Percentiles rank a stretch among this genome's conserved stretches.
phyloP scores from a whole-genome alignment of 1,140 invertebrate genomes.

The Cherax destructor region DNA sequence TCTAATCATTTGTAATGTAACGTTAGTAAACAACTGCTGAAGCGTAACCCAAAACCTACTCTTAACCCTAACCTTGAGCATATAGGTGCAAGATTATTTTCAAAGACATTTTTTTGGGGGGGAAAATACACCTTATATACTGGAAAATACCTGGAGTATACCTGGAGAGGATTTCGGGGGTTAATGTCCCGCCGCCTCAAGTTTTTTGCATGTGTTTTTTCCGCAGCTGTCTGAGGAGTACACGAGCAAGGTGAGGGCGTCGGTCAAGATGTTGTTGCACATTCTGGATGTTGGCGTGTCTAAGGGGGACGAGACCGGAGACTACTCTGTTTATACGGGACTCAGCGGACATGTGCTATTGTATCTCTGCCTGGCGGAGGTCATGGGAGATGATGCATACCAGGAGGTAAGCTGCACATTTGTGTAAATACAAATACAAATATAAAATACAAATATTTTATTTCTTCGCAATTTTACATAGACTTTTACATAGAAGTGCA shows the following conservation, averaged over 20 bases:
- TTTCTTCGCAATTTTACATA: no score
- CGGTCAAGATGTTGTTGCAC: slow-evolving; percentile 1
- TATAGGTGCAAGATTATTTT: neutral
- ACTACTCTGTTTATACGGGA: slow-evolving; percentile 38
- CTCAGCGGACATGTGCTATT: slow-evolving; percentile 16
- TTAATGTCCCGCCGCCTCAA: no score
- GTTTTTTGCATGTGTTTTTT: neutral
- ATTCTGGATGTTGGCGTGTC: slow-evolving; percentile 3
- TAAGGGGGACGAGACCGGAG: neutral
- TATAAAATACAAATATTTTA: no score
- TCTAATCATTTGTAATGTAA: neutral
- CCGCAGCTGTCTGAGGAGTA: slow-evolving; percentile 33
- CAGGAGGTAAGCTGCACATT: neutral
- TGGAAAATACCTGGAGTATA: no score
- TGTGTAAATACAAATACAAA: no score
- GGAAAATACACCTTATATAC: no score
- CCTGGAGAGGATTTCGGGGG: neutral
- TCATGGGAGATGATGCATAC: neutral
- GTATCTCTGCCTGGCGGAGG: slow-evolving; percentile 18
- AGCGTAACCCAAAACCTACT: neutral
- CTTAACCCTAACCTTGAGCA: no score
- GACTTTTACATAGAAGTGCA: no score
- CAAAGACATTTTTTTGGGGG: neutral
- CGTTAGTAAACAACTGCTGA: no score
- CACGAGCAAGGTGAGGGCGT: neutral